Percentiles rank a stretch among this genome's conserved stretches.
These are phyloP conservation scores for Elegia similella DNA, from an alignment of 2,888 invertebrate species.

Conservation along the genomic window DNA sequence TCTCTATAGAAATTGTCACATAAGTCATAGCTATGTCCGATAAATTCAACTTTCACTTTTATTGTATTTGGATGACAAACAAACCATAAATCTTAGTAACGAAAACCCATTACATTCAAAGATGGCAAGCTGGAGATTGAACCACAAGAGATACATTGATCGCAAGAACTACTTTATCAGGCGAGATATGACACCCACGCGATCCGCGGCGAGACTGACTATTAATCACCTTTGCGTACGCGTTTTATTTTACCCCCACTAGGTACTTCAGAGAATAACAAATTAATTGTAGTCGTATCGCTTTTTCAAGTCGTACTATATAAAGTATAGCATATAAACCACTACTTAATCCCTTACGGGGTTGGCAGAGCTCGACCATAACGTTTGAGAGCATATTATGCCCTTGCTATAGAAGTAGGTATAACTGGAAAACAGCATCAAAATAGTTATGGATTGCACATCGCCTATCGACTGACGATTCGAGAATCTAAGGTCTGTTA, in stretches of 20 bases:
- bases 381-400: no score
- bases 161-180: constrained; percentile 33
- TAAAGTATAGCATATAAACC: no score
- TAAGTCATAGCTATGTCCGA: constrained; percentile 36
- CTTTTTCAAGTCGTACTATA: constrained; percentile 33
- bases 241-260: constrained; percentile 37
- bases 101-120: constrained; percentile 51
- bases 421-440: no score
- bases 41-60: constrained; percentile 45
- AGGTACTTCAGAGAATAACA: background rate
- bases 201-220: constrained; percentile 28
- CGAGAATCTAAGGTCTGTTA: no score
- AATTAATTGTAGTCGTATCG: background rate
- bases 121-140: constrained; percentile 47
- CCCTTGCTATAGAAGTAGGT: no score
- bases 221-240: constrained; percentile 43
- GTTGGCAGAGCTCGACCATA: no score
- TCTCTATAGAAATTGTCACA: constrained; percentile 30
- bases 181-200: constrained; percentile 44
- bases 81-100: constrained; percentile 54
- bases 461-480: no score
- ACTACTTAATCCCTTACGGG: no score
- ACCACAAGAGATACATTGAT: constrained; percentile 41
- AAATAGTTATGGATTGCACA: no score
- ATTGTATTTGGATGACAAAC: constrained; percentile 45